Conservation (phyloP, 2,113 vertebrate species). For the Percopsis transmontana region DNA sequence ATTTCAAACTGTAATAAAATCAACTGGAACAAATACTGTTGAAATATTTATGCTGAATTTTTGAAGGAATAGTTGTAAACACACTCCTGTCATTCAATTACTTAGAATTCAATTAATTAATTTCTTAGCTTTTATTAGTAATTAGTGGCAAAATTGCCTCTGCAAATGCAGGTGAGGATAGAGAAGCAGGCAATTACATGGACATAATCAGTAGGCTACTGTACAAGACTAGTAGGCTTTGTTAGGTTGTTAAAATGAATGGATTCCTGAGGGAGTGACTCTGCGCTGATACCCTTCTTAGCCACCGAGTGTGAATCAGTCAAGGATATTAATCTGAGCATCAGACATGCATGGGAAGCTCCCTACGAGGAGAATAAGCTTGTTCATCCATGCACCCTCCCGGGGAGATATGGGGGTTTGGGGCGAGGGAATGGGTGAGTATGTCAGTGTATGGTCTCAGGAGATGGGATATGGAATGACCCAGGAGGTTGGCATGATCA, state of each 20-base stretch:
- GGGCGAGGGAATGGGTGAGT: slow-evolving; percentile 44
- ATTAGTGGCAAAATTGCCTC: slow-evolving; percentile 10
- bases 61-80: too few species aligned
- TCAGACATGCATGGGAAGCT: slow-evolving; percentile 76
- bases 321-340: slow-evolving; percentile 74
- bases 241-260: slow-evolving; percentile 64
- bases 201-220: slow-evolving; percentile 41
- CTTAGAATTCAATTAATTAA: too few species aligned
- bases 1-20: too few species aligned
- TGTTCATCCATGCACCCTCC: slow-evolving; percentile 71
- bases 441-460: slow-evolving; percentile 53
- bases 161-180: not conserved
- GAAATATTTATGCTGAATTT: too few species aligned
- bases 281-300: slow-evolving; percentile 44
- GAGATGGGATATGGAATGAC: slow-evolving; percentile 52
- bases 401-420: slow-evolving; percentile 38
- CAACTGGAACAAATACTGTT: too few species aligned
- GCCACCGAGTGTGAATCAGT: slow-evolving; percentile 62
- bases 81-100: too few species aligned
- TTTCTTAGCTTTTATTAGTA: too few species aligned
- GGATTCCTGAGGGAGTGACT: slow-evolving; percentile 49
- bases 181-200: slow-evolving; percentile 34
- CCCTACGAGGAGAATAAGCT: slow-evolving; percentile 72
- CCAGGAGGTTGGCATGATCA: slow-evolving; percentile 55
- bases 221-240: slow-evolving; percentile 46